Evolutionary conservation across 2,113 vertebrate species (phyloP), one percentile per base, ranked within the genome.

Genomic region (Candoia aspera): DNA sequence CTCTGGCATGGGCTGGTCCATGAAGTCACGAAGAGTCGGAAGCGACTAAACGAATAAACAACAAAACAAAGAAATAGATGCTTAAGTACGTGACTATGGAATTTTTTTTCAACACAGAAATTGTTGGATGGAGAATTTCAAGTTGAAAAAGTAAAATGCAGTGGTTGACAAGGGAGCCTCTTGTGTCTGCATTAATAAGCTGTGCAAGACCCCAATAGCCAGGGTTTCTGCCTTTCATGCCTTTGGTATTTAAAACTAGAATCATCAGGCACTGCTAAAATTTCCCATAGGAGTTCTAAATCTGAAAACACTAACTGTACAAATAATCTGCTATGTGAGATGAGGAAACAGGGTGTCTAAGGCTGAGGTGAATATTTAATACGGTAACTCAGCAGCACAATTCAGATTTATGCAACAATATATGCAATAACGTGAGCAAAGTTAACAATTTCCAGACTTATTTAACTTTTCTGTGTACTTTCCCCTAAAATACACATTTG

Each of bases 271-370:
- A 92, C 88, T 91, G 86, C 24, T 88, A 91, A 26, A 91, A 8
- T 2, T 86, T 62, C 37, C 55, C 88, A 60, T 90, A 62, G 64
- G 87, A 90, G 19, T 94, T 94, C 88, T 73, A 93, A 42, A 90
- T 93, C 93, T 11, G 59, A 95, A 23, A 37, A 94, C 90, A 60
- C 85, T 94, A 83, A 92, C 94, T 24, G 26, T 83, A 91, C 91
- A 95, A 92, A 15, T 68, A 83, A 68, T 93, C 54, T 13, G 55
- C 19, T 54, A 60, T 42, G 86, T 13, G 19, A 33, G 10, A n/a
- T 91, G 86, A 37, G 84, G 84, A 55, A 6, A 26, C n/a, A 90
- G n/a, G 54, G 33, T 79, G 57, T 93, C 88, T 93, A 37, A 95
- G 59, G 15, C 57, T 89, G 1, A 3, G 42, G 8, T 37, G 91